Conservation (phyloP, 2,888 invertebrate genomes). For the Eudemis profundana region DNA sequence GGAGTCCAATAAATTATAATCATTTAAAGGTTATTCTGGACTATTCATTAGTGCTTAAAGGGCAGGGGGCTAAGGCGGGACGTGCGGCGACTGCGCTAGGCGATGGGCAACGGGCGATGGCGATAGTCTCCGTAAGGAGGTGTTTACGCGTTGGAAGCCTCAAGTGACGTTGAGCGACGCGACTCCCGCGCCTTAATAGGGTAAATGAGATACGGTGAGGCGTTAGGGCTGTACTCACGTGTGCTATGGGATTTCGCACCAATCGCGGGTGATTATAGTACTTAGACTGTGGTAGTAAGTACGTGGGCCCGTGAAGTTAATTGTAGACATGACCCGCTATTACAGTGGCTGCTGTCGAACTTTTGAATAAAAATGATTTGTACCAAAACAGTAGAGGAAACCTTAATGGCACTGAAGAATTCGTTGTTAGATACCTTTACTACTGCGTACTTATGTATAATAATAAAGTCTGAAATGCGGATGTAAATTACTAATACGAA, state of each 20-base stretch:
- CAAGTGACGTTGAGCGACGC: conserved; percentile 77
- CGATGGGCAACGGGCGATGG: conserved; percentile 48
- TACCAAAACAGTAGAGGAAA: no score
- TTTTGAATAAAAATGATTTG: no score
- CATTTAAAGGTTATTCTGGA: conserved; percentile 15
- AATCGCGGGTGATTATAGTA: not conserved
- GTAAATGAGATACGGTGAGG: conserved; percentile 74
- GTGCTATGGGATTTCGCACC: not conserved
- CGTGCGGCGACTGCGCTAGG: conserved; percentile 49
- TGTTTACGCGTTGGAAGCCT: conserved; percentile 67
- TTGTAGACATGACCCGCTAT: no score
- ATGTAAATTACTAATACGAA: no score
- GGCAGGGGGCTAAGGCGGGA: conserved; percentile 47
- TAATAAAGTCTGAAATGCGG: no score
- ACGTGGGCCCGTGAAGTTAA: not conserved
- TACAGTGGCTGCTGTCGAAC: no score
- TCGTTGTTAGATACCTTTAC: no score
- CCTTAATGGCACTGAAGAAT: no score
- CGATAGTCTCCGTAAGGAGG: conserved; percentile 67
- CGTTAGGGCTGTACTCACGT: conserved; percentile 20
- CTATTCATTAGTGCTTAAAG: conserved; percentile 49
- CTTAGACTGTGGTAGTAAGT: not conserved
- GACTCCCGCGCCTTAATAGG: conserved; percentile 70
- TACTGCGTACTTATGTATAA: no score
- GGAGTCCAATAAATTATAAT: conserved; percentile 4